Evolutionary conservation across 2,113 vertebrate species (phyloP).

Genomic region (Miniopterus natalensis): DNA sequence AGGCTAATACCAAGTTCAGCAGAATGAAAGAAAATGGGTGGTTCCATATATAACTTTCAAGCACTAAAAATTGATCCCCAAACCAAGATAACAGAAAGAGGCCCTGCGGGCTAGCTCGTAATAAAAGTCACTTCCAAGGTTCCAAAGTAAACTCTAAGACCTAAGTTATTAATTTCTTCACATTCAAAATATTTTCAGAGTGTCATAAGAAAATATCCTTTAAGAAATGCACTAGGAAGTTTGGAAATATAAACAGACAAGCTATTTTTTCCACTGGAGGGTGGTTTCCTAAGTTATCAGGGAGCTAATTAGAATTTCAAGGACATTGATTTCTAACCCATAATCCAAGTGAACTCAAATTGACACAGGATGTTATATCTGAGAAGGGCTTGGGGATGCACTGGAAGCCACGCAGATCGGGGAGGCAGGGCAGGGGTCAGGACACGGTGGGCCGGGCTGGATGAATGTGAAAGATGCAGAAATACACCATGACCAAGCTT

Average conservation of each 20-base stretch:
- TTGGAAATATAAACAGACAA: conserved; percentile 48
- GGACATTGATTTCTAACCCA: background rate
- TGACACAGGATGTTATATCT: background rate
- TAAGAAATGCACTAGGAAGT: conserved; percentile 26
- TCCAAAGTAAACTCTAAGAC: conserved; percentile 51
- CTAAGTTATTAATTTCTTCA: conserved; percentile 50
- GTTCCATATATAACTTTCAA: background rate
- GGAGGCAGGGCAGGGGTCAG: background rate
- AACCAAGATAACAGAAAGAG: conserved; percentile 68
- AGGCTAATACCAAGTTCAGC: background rate
- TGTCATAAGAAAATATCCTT: conserved; percentile 41
- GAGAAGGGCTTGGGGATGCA: background rate
- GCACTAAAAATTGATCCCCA: conserved; percentile 39
- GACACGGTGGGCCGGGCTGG: background rate
- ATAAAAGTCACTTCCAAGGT: conserved; percentile 60
- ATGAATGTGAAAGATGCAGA: background rate
- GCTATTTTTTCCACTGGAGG: background rate
- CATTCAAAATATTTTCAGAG: background rate
- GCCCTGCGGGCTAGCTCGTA: conserved; percentile 19
- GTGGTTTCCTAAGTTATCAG: conserved; percentile 33
- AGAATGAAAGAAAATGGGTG: conserved; percentile 23
- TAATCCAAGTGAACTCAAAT: background rate
- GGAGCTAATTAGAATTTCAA: conserved; percentile 51
- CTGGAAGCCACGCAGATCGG: background rate
- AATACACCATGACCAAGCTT: background rate